These are phyloP conservation scores for Neoscelio sp. DNA, from an alignment of 2,888 invertebrate genomes.

Conservation along the genomic window DNA sequence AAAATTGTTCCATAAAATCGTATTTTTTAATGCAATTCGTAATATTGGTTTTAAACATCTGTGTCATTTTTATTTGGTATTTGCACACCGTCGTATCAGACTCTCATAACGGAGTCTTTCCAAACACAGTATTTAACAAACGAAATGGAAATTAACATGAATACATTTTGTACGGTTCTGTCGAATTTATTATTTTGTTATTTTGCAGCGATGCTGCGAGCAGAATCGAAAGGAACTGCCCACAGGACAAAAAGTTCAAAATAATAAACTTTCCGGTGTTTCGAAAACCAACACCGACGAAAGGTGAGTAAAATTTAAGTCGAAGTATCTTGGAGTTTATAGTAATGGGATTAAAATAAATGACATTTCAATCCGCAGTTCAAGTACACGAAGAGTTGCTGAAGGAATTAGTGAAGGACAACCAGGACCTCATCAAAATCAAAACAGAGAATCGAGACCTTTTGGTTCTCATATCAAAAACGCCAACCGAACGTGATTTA, in stretches of 20 bases:
- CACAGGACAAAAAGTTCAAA: conserved; percentile 91
- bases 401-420: conserved; percentile 82
- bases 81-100: no score
- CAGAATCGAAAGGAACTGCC: conserved; percentile 89
- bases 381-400: conserved; percentile 82
- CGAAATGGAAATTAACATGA: neutral
- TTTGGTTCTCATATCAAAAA: conserved; percentile 75
- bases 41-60: no score
- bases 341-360: no score
- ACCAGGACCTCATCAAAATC: conserved; percentile 84
- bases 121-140: no score
- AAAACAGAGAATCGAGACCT: conserved; percentile 81
- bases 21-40: no score
- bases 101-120: no score
- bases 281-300: conserved; percentile 87
- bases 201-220: conserved; percentile 67
- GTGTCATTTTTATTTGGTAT: no score
- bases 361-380: conserved; percentile 73
- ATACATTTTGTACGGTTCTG: no score
- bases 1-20: no score
- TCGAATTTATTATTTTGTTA: conserved; percentile 18
- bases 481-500: conserved; percentile 85
- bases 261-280: conserved; percentile 91
- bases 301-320: no score
- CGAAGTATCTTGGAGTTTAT: no score